Conservation (phyloP, 2,888 invertebrate species). For the Agonopterix subpropinquella region DNA sequence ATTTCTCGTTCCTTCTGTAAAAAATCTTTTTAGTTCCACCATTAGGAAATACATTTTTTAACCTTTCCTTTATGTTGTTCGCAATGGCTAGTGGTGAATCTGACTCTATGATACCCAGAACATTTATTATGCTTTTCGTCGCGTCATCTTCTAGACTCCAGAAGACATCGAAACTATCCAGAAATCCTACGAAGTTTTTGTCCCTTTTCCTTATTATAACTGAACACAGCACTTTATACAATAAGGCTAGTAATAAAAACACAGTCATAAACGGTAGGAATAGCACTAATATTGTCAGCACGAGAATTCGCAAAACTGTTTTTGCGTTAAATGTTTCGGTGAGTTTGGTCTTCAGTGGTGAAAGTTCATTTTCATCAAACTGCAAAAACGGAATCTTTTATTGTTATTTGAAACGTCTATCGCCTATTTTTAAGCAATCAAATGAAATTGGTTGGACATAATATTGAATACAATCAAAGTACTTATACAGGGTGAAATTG, state of each 20-base stretch:
- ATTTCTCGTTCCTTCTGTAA: conserved; percentile 50
- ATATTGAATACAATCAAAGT: too few relatives aligned
- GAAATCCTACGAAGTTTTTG: conserved; percentile 52
- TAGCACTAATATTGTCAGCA: conserved; percentile 23
- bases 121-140: conserved; percentile 62
- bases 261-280: conserved; percentile 25
- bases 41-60: conserved; percentile 23
- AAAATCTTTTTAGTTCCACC: conserved; percentile 48
- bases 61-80: conserved; percentile 31
- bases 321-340: conserved; percentile 11
- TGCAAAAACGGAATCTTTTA: conserved; percentile 13
- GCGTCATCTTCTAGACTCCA: conserved; percentile 69
- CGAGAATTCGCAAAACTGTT: conserved; percentile 14
- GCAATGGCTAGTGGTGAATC: conserved; percentile 28
- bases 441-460: too few relatives aligned
- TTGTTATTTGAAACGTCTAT: too few relatives aligned
- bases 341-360: conserved; percentile 11
- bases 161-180: conserved; percentile 70
- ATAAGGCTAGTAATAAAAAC: conserved; percentile 23
- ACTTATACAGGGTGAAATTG: too few relatives aligned
- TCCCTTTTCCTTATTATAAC: conserved; percentile 35
- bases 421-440: too few relatives aligned
- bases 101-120: conserved; percentile 59
- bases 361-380: conserved; percentile 12
- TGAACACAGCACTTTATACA: conserved; percentile 38